Evolutionary conservation across 2,797 vertebrate genomes (phyloP), one percentile per base, ranked within the genome.

Genomic region (Microctenopoma steveboyesi): DNA sequence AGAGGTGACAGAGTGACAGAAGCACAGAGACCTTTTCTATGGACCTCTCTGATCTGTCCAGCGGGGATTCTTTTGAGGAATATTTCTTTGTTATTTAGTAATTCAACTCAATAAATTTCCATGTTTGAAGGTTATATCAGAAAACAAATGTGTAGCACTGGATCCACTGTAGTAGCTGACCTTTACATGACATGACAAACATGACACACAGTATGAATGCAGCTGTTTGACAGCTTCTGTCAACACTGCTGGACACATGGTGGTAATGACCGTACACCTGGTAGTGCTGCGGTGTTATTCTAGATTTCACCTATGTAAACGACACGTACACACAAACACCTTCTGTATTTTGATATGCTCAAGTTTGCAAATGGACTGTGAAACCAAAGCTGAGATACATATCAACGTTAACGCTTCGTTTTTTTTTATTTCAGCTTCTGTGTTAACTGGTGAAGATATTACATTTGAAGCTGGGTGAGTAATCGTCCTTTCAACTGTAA

Each of bases 401-500:
- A 35, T 45, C 4, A 12, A 14, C 12, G 40, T 7, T 1, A 42
- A 28, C 3, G 9, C 42, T 30, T 65, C 46, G 5, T 35, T 81
- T 30, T 65, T 65, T 50, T 7, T 37, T 81, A 47, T 84, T 87
- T 72, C 82, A 94, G 93, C 93, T 11, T 89, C 81, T 65, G 70
- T 49, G 37, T 67, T 93, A 63, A 81, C 77, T 48, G 45, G 2
- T 35, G 83, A 60, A 57, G 66, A 80, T 37, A 54, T 64, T 57
- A 35, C 50, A 37, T 33, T 69, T 71, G 71, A 55, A 48, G 50
- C 74, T 65, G 76, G 84, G 94, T 95, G 75, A 93, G 94, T 86
- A 53, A 25, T 22, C 22, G 22, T 22, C 22, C 22, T 22, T 22
- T 22, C 15, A 69, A 28, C 51, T 1, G 6, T 43, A 7, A 48